These are phyloP conservation scores for Scomberomorus guttatus DNA, from an alignment of 2,797 vertebrate genomes.

Conservation along the genomic window DNA sequence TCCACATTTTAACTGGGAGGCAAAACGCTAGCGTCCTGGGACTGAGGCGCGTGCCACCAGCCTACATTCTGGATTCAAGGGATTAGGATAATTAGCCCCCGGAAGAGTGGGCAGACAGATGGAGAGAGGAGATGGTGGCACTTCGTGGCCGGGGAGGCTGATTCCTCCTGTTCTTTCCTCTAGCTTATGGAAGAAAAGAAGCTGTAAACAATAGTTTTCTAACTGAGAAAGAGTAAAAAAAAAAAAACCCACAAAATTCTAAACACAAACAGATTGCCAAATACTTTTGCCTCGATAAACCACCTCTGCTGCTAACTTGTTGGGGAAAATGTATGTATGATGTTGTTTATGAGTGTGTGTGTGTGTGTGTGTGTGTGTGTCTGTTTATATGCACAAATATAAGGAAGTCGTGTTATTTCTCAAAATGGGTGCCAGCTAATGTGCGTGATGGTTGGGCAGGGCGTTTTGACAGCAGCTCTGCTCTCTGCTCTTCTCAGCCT, in stretches of 20 bases:
- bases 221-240: slow-evolving; percentile 34
- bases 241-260: slow-evolving; percentile 20
- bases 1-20: slow-evolving; percentile 88
- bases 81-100: slow-evolving; percentile 91
- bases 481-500: slow-evolving; percentile 67
- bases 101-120: slow-evolving; percentile 87
- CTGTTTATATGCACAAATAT: slow-evolving; percentile 30
- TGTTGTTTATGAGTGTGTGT: neutral
- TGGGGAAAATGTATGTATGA: neutral
- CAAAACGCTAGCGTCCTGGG: slow-evolving; percentile 85
- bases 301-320: slow-evolving; percentile 31
- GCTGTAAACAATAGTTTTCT: slow-evolving; percentile 76
- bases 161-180: slow-evolving; percentile 68
- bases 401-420: slow-evolving; percentile 53
- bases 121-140: slow-evolving; percentile 83
- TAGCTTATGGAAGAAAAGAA: slow-evolving; percentile 56
- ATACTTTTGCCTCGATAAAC: slow-evolving; percentile 66
- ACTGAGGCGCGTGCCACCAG: slow-evolving; percentile 79
- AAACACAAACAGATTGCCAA: slow-evolving; percentile 68
- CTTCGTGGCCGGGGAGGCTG: slow-evolving; percentile 70
- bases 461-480: slow-evolving; percentile 74
- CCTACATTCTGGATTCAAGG: slow-evolving; percentile 85
- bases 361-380: neutral
- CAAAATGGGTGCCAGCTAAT: slow-evolving; percentile 55
- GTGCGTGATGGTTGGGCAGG: slow-evolving; percentile 47